phyloP scores from a whole-genome alignment of 2,888 invertebrate species.

The Acrocera orbiculus region DNA sequence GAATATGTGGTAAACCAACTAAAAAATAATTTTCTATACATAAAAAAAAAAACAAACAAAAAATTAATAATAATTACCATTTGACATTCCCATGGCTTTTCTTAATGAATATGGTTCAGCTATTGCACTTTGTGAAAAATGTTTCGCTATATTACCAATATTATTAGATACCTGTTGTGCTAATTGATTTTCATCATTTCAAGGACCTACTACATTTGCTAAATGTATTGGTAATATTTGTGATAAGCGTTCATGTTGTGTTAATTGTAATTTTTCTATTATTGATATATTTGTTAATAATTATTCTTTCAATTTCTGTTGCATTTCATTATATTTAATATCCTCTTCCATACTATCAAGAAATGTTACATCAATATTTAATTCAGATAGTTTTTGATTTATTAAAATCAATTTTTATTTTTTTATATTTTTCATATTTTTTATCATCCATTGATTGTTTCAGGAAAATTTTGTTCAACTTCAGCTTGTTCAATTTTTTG shows the following conservation, averaged over 20 bases:
- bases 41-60: background rate
- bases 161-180: slow-evolving; percentile 58
- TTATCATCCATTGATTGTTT: slow-evolving; percentile 20
- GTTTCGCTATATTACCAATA: slow-evolving; percentile 57
- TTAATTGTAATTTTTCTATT: slow-evolving; percentile 59
- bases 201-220: slow-evolving; percentile 47
- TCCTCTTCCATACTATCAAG: slow-evolving; percentile 56
- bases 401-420: slow-evolving; percentile 57
- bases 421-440: slow-evolving; percentile 36
- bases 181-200: slow-evolving; percentile 53
- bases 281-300: slow-evolving; percentile 56
- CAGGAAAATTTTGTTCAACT: slow-evolving; percentile 37
- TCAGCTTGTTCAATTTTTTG: slow-evolving; percentile 46
- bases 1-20: slow-evolving; percentile 26
- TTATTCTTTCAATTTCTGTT: slow-evolving; percentile 43
- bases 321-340: slow-evolving; percentile 38
- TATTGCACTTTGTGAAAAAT: slow-evolving; percentile 52
- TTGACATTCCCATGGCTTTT: slow-evolving; percentile 58
- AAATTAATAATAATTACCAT: slow-evolving; percentile 20
- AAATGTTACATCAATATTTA: slow-evolving; percentile 77
- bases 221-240: slow-evolving; percentile 60
- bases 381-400: slow-evolving; percentile 47
- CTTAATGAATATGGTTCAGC: slow-evolving; percentile 48
- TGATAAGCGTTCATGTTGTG: slow-evolving; percentile 62
- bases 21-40: slow-evolving; percentile 2